Percentiles rank a stretch among this genome's conserved stretches.
Conservation (phyloP, 2,888 invertebrate species). For the Willowsia nigromaculata region DNA sequence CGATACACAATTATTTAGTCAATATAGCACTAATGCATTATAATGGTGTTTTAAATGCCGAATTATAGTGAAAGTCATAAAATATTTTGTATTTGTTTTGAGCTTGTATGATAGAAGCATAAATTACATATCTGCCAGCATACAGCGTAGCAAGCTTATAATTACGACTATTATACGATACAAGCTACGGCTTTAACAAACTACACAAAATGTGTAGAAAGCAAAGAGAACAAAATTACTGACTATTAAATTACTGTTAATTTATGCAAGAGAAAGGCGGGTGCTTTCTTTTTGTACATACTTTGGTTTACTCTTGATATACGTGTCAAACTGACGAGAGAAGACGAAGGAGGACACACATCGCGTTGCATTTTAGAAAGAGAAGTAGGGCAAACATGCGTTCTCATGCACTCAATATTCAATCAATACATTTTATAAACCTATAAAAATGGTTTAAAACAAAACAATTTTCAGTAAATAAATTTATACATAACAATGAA, state of each 20-base stretch:
- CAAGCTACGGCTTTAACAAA: background rate
- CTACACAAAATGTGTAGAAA: background rate
- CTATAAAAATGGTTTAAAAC: slow-evolving; percentile 41
- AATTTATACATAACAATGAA: background rate
- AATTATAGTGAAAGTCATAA: background rate
- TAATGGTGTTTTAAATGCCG: background rate
- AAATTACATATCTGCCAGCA: too few species aligned
- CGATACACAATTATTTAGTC: too few species aligned
- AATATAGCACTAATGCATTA: too few species aligned
- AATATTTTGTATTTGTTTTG: background rate
- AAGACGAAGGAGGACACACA: slow-evolving; percentile 29
- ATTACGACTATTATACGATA: background rate
- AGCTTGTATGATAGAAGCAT: background rate
- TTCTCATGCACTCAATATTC: slow-evolving; percentile 49
- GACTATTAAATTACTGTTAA: background rate
- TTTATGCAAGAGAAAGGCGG: slow-evolving; percentile 15
- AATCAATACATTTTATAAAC: slow-evolving; percentile 30
- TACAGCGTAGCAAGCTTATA: background rate
- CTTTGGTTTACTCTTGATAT: slow-evolving; percentile 15
- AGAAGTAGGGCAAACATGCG: slow-evolving; percentile 64
- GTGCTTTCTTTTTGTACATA: slow-evolving; percentile 40
- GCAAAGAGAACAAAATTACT: background rate
- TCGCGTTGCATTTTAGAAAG: slow-evolving; percentile 26
- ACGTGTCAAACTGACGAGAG: slow-evolving; percentile 21
- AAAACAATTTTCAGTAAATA: slow-evolving; percentile 3